Evolutionary conservation across 1,140 invertebrate species (phyloP).

Genomic region (Hylaeus volcanicus): DNA sequence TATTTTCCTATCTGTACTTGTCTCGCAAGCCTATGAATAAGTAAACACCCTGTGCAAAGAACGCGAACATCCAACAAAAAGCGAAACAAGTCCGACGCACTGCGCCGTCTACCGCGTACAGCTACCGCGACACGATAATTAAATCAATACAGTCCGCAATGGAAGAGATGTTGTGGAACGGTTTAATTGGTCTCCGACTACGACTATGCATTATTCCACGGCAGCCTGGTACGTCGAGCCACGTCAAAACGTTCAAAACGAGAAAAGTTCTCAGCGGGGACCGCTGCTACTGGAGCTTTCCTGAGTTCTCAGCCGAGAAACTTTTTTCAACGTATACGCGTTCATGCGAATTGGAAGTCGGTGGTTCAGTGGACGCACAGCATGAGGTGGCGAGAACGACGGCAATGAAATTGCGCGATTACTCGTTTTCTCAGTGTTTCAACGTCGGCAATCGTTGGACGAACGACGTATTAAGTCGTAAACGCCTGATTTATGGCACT

Average conservation of each 20-base stretch:
- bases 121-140: conserved; percentile 62
- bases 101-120: not conserved
- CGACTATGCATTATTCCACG: conserved; percentile 40
- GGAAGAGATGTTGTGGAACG: conserved; percentile 34
- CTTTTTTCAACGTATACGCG: conserved; percentile 33
- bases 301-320: not conserved
- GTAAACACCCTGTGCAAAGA: not conserved
- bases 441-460: conserved; percentile 16
- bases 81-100: not conserved
- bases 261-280: conserved; percentile 50
- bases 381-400: conserved; percentile 33
- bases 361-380: conserved; percentile 3
- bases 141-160: conserved; percentile 63
- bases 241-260: conserved; percentile 46
- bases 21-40: too few species aligned
- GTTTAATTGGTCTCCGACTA: conserved; percentile 63
- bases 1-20: too few species aligned
- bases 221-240: conserved; percentile 5
- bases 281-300: conserved; percentile 46
- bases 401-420: conserved; percentile 42
- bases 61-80: conserved; percentile 14
- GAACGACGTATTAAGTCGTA: conserved; percentile 33
- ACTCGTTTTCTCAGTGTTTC: conserved; percentile 36
- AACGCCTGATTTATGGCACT: conserved; percentile 18
- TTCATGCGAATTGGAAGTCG: conserved; percentile 2